Evolutionary conservation across 2,797 vertebrate genomes (phyloP), one percentile per base, ranked within the genome.

Genomic region (Ctenosaura bakeri): DNA sequence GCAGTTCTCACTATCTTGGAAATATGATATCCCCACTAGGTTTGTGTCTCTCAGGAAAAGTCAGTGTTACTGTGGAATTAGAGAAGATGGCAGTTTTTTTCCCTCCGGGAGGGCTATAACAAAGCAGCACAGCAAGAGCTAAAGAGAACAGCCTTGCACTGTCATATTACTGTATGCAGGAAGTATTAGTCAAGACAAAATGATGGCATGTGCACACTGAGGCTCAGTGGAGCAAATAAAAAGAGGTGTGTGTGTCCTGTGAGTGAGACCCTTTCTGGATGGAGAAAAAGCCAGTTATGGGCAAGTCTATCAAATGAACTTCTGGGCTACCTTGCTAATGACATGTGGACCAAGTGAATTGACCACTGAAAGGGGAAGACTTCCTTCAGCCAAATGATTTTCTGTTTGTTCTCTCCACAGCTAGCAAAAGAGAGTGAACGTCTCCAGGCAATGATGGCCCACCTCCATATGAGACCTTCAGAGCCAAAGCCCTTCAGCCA

Each of bases 401-500:
- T 86, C 78, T 50, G 83, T 26, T 59, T 13, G 2, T 87, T 84
- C 76, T 78, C 94, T 93, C 94, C 78, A 16, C 97, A 99, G 99
- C 97, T 99, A 95, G 98, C 99, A 16, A 99, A 99, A 97, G 99
- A 99, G 97, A 99, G 99, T 0, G 99, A 99, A 96, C 98, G 99
- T 92, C 98, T 99, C 91, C 99, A 99, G 95, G 99, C 99, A 42
- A 99, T 99, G 99, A 99, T 99, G 99, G 98, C 99, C 91, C 99
- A 99, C 94, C 98, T 99, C 93, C 99, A 99, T 97, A 99, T 99
- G 99, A 98, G 99, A 95, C 99, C 99, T 85, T 99, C 99, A 9
- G 99, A 99, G 98, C 99, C 99, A 97, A 99, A 99, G 97, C 98
- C 98, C 96, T 99, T 99, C 97, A 99, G 98, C 97, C 99, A 99